These are phyloP conservation scores for Drosophila orosa DNA, from an alignment of 1,140 invertebrate species.

Conservation along the genomic window DNA sequence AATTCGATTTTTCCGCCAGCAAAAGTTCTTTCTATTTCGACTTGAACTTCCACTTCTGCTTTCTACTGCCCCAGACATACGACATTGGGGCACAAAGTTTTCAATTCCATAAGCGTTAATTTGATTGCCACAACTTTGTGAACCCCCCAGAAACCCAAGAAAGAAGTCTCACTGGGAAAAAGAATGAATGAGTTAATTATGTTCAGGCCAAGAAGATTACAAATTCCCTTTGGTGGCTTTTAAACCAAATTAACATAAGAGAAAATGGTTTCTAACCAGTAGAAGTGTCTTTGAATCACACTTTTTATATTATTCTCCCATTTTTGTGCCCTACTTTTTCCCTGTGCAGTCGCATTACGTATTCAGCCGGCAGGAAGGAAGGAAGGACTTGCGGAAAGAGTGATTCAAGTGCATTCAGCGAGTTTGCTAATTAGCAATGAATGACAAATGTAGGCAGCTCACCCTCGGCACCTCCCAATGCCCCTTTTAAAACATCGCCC, in stretches of 20 bases:
- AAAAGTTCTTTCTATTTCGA: slow-evolving; percentile 38
- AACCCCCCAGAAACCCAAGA: neutral
- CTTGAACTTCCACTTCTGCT: slow-evolving; percentile 8
- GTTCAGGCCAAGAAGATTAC: neutral
- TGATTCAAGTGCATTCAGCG: slow-evolving; percentile 62
- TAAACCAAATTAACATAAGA: neutral
- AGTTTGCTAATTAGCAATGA: slow-evolving; percentile 71
- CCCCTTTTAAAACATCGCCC: neutral
- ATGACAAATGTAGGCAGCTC: slow-evolving; percentile 41
- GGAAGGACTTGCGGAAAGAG: slow-evolving; percentile 22
- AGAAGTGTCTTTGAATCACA: too few species aligned
- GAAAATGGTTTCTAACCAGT: neutral
- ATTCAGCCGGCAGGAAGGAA: slow-evolving; percentile 35
- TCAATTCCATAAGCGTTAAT: slow-evolving; percentile 51
- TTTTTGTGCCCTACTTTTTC: neutral
- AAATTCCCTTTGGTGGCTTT: neutral
- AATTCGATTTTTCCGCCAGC: slow-evolving; percentile 38
- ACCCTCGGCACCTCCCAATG: slow-evolving; percentile 1
- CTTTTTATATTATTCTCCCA: neutral
- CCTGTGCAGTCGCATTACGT: slow-evolving; percentile 27
- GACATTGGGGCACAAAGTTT: slow-evolving; percentile 42
- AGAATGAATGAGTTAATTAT: neutral
- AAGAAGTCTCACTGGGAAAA: neutral
- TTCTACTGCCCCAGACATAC: slow-evolving; percentile 4
- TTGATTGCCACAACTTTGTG: slow-evolving; percentile 60